Percentiles rank a stretch among this genome's conserved stretches.
Conservation (phyloP, 1,140 invertebrate genomes). For the Hydropsyche tenuis region DNA sequence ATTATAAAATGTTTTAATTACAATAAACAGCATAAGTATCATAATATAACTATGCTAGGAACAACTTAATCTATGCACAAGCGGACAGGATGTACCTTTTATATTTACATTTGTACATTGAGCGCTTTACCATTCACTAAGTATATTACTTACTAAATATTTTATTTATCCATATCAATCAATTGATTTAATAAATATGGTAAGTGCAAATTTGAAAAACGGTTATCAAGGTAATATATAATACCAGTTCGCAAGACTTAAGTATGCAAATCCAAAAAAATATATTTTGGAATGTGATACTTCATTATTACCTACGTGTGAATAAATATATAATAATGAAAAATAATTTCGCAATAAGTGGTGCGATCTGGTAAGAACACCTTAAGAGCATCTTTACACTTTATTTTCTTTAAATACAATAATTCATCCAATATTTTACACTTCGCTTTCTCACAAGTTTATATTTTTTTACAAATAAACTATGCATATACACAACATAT, state of each 20-base stretch:
- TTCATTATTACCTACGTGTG: slow-evolving; percentile 44
- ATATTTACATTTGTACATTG: slow-evolving; percentile 67
- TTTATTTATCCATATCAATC: slow-evolving; percentile 53
- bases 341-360: slow-evolving; percentile 17
- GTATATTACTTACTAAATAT: slow-evolving; percentile 57
- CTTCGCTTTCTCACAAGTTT: not conserved
- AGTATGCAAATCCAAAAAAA: slow-evolving; percentile 44
- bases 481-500: slow-evolving; percentile 45
- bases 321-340: slow-evolving; percentile 30
- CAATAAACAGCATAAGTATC: slow-evolving; percentile 66
- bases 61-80: slow-evolving; percentile 64
- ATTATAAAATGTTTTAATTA: slow-evolving; percentile 68
- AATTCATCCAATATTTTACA: not conserved
- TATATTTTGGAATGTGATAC: slow-evolving; percentile 48
- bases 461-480: slow-evolving; percentile 30
- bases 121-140: slow-evolving; percentile 59
- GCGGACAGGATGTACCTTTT: slow-evolving; percentile 63
- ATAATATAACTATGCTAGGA: slow-evolving; percentile 64
- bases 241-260: slow-evolving; percentile 39
- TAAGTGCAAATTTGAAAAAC: slow-evolving; percentile 48
- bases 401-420: not conserved
- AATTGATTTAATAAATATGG: slow-evolving; percentile 52
- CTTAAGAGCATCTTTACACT: slow-evolving; percentile 15
- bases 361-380: slow-evolving; percentile 8
- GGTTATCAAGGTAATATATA: slow-evolving; percentile 37